Base-by-base conservation (phyloP, 53 echinoderm and acorn worm genomes). In the Luidia sarsii region DNA sequence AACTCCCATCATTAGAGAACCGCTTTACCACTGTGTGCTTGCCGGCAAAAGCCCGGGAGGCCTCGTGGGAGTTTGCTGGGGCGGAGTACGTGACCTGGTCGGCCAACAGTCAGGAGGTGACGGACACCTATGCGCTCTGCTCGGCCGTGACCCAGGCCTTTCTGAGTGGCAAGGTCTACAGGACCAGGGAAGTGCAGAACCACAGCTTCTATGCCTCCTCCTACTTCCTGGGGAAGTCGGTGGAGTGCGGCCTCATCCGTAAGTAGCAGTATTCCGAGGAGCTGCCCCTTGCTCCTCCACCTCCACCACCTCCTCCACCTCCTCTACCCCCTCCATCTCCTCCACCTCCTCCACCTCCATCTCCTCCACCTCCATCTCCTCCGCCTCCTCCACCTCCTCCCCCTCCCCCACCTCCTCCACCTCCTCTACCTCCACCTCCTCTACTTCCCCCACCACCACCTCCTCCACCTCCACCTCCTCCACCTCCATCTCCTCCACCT, bases 61-160 rank as follows among this genome's bases (percentile, higher is more conserved):
- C 79, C 2, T n/a, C 63, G 11, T 94, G 94, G 94, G 79, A 82
- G 14, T 94, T 91, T 86, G 86, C 82, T 16, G 91, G 91, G 22
- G 33, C 36, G 7, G 70, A 36, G 2, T 91, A 91, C 48, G 52
- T 61, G 10, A 86, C 80, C 3, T 31, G 50, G 30, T 90, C 90
- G 14, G 70, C 80, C 9, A 72, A 64, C 33, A 37, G 61, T 2
- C 69, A 46, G 15, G 53, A 57, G 22, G 65, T 84, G 15, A 55
- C 39, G 13, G 33, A 61, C 22, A 27, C 33, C 37, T 53, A 89
- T 36, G 71, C 73, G n/a, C 37, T 70, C 31, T 93, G 93, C 25
- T 50, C 57, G 9, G 81, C 67, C 25, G 53, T 90, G 14, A 83
- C 83, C 37, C 64, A 66, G 43, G 45, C 45, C 33, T 89, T 77